Evolutionary conservation across 2,888 invertebrate genomes (phyloP).

Genomic region (Eupeodes luniger): DNA sequence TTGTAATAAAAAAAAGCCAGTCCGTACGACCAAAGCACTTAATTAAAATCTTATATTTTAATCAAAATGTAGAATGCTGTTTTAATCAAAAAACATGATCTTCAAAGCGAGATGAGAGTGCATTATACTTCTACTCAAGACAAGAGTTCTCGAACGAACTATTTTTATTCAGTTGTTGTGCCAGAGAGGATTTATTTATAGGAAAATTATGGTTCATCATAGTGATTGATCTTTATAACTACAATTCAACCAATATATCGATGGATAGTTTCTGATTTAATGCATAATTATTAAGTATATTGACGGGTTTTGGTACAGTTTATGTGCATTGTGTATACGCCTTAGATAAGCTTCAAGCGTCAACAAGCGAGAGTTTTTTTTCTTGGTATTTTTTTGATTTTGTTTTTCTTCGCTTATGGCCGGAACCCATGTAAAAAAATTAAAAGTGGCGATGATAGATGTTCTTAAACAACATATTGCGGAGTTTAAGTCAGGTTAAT

Average conservation of each 20-base stretch:
- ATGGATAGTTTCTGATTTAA: slow-evolving; percentile 71
- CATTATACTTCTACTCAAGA: not conserved
- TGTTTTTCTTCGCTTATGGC: not conserved
- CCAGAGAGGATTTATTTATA: slow-evolving; percentile 66
- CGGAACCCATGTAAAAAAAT: not conserved
- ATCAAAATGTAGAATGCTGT: slow-evolving; percentile 52
- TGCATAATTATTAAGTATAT: slow-evolving; percentile 73
- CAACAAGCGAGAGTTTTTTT: not conserved
- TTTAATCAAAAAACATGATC: slow-evolving; percentile 70
- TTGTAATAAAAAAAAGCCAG: not conserved
- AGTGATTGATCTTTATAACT: slow-evolving; percentile 75
- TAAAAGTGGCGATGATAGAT: slow-evolving; percentile 24
- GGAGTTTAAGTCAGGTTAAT: slow-evolving; percentile 33
- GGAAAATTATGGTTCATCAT: slow-evolving; percentile 72
- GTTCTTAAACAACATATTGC: slow-evolving; percentile 16
- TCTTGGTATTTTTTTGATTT: not conserved
- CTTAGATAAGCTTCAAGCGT: slow-evolving; percentile 13
- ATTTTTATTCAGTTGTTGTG: slow-evolving; percentile 54
- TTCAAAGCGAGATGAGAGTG: slow-evolving; percentile 5
- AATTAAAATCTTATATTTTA: slow-evolving; percentile 27
- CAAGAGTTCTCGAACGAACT: slow-evolving; percentile 9
- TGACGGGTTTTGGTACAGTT: slow-evolving; percentile 53
- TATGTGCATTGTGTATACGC: slow-evolving; percentile 52
- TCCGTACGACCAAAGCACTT: not conserved
- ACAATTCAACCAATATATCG: slow-evolving; percentile 63